Base-by-base conservation (phyloP, 1,140 invertebrate genomes). In the Geopemphigus sp. region DNA sequence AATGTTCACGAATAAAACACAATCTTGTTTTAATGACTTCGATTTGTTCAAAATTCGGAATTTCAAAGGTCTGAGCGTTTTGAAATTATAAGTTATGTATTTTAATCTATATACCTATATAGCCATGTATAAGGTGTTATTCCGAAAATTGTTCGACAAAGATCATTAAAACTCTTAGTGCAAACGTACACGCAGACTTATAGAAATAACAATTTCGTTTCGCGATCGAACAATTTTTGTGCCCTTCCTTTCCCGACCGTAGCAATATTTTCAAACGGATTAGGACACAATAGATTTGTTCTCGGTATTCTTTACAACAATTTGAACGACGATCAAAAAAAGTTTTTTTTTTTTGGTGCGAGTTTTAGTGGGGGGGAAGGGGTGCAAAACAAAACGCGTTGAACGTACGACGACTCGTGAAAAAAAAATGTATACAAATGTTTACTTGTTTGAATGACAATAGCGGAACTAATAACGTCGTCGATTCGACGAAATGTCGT, bases 191-290 rank as follows among this genome's bases (percentile, higher is more conserved):
- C 45, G 59, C 19, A 24, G 32, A 76, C 29, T 76, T 76, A 76
- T 57, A 76, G 32, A 57, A 76, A 76, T 57, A 76, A 76, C 73
- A 53, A 76, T 45, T 76, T 59, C 39, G 8, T 76, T 76, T 76
- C 17, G 56, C 5, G 14, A 76, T 76, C 73, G 32, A 57, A 76
- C 12, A 76, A 22, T 14, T 73, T 26, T 32, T 29, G 8, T 32
- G 14, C 14, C 54, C 17, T 39, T 17, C 19, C 19, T 39, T 39
- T 39, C n/a, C n/a, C 39, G 8, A 6, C 10, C 4, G n/a, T 14
- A 56, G 32, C 17, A 32, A 39, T 39, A 76, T 57, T n/a, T 76
- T 76, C 73, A 76, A 59, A 76, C 53, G 53, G n/a, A 73, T 32
- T 56, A 24, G 15, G 19, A 32, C n/a, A 39, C 29, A 57, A 50